phyloP scores from a whole-genome alignment of 1,140 invertebrate genomes.

The Calosoma granatense region DNA sequence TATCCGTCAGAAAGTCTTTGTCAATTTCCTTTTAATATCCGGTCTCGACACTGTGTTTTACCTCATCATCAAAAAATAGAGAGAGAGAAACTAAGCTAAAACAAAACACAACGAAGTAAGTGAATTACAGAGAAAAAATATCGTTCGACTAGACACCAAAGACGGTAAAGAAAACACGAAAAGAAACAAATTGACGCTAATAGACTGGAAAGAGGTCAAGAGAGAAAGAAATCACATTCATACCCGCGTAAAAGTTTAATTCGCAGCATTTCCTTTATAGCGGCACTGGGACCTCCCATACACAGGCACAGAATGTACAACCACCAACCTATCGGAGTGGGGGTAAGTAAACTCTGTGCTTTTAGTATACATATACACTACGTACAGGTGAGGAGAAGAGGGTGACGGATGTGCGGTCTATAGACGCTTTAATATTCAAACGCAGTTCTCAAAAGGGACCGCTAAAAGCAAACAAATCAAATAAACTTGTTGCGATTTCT shows the following conservation, averaged over 20 bases:
- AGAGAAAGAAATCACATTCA: not conserved
- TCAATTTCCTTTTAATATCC: slow-evolving; percentile 4
- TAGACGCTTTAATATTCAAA: not conserved
- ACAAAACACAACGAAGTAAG: not conserved
- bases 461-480: slow-evolving; percentile 7
- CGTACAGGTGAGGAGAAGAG: not conserved
- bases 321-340: no score
- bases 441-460: not conserved
- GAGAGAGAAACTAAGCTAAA: slow-evolving; percentile 1
- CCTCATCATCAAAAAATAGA: not conserved
- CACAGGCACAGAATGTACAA: not conserved
- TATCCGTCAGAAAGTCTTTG: not conserved
- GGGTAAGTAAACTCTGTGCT: no score
- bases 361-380: no score
- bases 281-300: not conserved
- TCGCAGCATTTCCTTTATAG: not conserved
- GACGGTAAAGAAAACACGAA: not conserved
- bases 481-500: slow-evolving; percentile 9
- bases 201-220: not conserved
- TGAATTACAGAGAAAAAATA: slow-evolving; percentile 1
- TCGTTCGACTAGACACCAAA: not conserved
- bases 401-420: not conserved
- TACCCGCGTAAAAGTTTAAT: not conserved
- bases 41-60: not conserved
- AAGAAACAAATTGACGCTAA: slow-evolving; percentile 7